A percentile compares a stretch with the other conserved stretches of the same genome.
Evolutionary conservation across 2,797 vertebrate genomes (phyloP).

Genomic region (Sebastes aleutianus): DNA sequence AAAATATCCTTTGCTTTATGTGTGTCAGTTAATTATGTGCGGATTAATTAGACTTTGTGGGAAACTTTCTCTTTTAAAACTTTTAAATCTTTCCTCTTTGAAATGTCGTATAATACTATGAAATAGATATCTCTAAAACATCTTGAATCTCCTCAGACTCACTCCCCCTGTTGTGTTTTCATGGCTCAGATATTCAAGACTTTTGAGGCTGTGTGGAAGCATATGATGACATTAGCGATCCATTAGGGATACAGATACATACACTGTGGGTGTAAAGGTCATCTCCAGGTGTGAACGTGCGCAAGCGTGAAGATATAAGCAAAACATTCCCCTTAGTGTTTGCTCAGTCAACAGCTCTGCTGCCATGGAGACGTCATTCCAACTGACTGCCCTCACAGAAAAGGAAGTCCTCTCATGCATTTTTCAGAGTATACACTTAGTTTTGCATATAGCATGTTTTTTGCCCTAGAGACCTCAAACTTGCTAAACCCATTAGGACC

Average conservation of each 20-base stretch:
- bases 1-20: background rate
- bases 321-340: background rate
- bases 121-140: background rate
- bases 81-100: background rate
- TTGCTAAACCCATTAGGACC: constrained; percentile 44
- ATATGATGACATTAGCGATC: background rate
- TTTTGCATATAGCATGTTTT: constrained; percentile 23
- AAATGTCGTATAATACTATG: background rate
- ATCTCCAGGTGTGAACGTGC: background rate
- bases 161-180: background rate
- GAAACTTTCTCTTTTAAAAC: background rate
- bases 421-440: constrained; percentile 38
- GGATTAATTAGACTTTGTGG: background rate
- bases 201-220: background rate
- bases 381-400: background rate
- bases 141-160: background rate
- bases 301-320: background rate
- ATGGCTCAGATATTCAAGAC: background rate
- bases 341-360: constrained; percentile 22
- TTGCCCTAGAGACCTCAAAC: constrained; percentile 33
- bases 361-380: constrained; percentile 9
- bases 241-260: background rate
- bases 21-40: background rate
- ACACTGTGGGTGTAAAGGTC: background rate
- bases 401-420: constrained; percentile 27